Conservation (phyloP, 23 tunicate species). For the Styela plicata region DNA sequence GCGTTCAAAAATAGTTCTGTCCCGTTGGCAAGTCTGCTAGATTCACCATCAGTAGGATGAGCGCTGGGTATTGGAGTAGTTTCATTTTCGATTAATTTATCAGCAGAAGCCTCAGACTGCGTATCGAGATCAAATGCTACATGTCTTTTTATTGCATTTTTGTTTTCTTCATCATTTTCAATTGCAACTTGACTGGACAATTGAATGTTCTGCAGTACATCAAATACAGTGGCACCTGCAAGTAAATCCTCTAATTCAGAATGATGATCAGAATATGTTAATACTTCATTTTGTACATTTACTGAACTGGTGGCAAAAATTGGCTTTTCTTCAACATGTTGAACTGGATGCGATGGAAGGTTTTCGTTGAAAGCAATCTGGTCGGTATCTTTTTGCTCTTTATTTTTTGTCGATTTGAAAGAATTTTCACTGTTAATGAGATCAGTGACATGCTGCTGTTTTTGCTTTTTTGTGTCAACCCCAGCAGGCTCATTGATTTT, state of each 20-base stretch:
- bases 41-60: background rate
- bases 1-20: background rate
- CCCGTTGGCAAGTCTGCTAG: background rate
- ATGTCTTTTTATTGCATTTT: background rate
- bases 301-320: no score
- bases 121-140: background rate
- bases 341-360: no score
- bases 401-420: no score
- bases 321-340: no score
- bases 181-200: background rate
- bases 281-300: no score
- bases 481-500: no score
- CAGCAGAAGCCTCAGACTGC: background rate
- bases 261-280: background rate
- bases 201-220: background rate
- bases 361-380: no score
- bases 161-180: background rate
- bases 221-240: background rate
- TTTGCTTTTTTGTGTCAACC: no score
- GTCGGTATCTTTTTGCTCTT: no score
- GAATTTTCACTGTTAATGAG: no score
- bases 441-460: no score
- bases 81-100: background rate
- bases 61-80: background rate
- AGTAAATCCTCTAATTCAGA: background rate